Evolutionary conservation across 2,113 vertebrate species (phyloP), one percentile per base, ranked within the genome.

Genomic region (Nyctibius bracteatus): DNA sequence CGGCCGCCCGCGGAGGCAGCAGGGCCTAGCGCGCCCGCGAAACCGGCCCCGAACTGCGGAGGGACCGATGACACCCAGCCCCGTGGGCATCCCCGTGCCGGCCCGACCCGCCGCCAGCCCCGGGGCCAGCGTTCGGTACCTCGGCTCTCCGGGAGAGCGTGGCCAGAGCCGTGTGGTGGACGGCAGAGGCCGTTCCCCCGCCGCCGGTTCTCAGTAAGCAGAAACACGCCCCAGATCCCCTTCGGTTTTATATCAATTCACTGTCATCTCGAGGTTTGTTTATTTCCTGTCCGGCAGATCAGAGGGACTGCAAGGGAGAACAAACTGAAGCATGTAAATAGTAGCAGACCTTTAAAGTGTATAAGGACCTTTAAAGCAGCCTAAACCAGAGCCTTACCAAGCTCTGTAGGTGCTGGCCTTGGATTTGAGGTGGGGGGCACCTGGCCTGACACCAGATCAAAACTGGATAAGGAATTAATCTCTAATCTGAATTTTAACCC

Each of bases 231-330:
- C 15, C 5, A 37, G 19, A 39, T 20, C 51, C 41, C 11, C 22
- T 18, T 44, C 3, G 3, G 19, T 31, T 86, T 27, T 46, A 0
- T 14, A 15, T 16, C 28, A 8, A 7, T 28, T 17, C 17, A 0
- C 27, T 5, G 17, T 27, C 39, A 25, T 14, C 7, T 31, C 27
- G 6, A 8, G 47, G 22, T n/a, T 41, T 22, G n/a, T 54, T 44
- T 28, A 3, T 7, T 85, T 57, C 47, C 37, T 30, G 12, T 57
- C 14, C 43, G 2, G 27, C 1, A 25, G 17, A 28, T 14, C 21
- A 3, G 30, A 80, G 43, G 49, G 57, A 33, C 31, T 14, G 10
- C 16, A 9, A 52, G 17, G 0, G 15, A 46, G 22, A 55, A 20
- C 31, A 16, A 39, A 2, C 23, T 1, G 6, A 13, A 30, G 62